phyloP scores from a whole-genome alignment of 2,888 invertebrate species.

The Xestobium rufovillosum region DNA sequence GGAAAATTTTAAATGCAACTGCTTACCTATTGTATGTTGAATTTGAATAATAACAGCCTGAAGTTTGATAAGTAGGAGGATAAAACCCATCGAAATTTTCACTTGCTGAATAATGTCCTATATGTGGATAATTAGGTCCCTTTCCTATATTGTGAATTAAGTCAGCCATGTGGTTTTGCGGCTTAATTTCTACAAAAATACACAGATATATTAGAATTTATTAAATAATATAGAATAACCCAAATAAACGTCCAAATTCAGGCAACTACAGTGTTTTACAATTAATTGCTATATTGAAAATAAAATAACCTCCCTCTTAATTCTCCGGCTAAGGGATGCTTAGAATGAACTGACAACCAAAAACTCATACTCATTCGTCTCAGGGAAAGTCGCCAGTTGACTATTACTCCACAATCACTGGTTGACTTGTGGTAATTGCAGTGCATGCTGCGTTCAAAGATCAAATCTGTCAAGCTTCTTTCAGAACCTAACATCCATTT shows the following conservation, averaged over 20 bases:
- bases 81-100: constrained; percentile 38
- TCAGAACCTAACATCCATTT: constrained; percentile 35
- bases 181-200: constrained; percentile 34
- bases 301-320: no score
- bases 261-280: no score
- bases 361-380: no score
- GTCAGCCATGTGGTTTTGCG: constrained; percentile 33
- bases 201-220: no score
- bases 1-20: no score
- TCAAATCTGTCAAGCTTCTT: constrained; percentile 35
- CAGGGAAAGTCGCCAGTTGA: no score
- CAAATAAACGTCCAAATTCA: no score
- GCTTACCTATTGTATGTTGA: constrained; percentile 33
- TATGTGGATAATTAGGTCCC: constrained; percentile 26
- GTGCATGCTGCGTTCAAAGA: constrained; percentile 34
- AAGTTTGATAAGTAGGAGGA: constrained; percentile 32
- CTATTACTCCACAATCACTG: no score
- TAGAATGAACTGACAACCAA: no score
- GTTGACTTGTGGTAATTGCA: constrained; percentile 24
- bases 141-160: constrained; percentile 34
- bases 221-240: no score
- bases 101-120: constrained; percentile 23
- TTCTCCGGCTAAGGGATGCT: no score
- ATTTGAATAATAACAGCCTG: constrained; percentile 37
- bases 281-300: no score